A percentile compares a stretch with the other conserved stretches of the same genome.
Evolutionary conservation across 2,113 vertebrate species (phyloP).

Genomic region (Megaleporinus macrocephalus): DNA sequence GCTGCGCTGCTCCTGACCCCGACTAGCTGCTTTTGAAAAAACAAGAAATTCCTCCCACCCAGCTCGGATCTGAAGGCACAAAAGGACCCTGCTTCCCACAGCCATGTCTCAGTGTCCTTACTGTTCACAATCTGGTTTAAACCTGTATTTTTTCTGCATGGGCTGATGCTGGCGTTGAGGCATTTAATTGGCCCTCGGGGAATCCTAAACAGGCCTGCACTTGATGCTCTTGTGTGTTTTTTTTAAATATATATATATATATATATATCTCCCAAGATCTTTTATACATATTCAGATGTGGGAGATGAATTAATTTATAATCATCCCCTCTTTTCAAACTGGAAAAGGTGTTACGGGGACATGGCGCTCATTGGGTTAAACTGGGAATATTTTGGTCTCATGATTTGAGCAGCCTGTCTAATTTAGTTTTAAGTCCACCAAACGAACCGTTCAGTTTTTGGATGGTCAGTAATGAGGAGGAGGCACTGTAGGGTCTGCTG

Average conservation of each 20-base stretch:
- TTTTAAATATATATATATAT: too few relatives aligned
- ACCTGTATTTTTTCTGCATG: slow-evolving; percentile 66
- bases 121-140: slow-evolving; percentile 67
- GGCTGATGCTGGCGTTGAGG: slow-evolving; percentile 53
- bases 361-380: not conserved
- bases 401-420: not conserved
- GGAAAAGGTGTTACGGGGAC: not conserved
- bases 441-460: not conserved
- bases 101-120: slow-evolving; percentile 62
- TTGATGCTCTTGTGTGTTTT: not conserved
- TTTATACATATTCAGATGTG: not conserved
- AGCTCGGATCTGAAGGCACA: slow-evolving; percentile 6
- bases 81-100: slow-evolving; percentile 5
- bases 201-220: slow-evolving; percentile 13
- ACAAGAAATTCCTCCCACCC: not conserved
- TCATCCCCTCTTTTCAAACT: not conserved
- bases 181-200: slow-evolving; percentile 40
- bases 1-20: too few relatives aligned
- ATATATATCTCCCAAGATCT: not conserved
- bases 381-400: not conserved
- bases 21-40: not conserved
- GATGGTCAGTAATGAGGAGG: not conserved
- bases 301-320: not conserved
- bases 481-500: not conserved
- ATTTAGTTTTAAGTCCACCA: not conserved